Evolutionary conservation across 2,888 invertebrate genomes (phyloP).

Genomic region (Drosophila anceps): DNA sequence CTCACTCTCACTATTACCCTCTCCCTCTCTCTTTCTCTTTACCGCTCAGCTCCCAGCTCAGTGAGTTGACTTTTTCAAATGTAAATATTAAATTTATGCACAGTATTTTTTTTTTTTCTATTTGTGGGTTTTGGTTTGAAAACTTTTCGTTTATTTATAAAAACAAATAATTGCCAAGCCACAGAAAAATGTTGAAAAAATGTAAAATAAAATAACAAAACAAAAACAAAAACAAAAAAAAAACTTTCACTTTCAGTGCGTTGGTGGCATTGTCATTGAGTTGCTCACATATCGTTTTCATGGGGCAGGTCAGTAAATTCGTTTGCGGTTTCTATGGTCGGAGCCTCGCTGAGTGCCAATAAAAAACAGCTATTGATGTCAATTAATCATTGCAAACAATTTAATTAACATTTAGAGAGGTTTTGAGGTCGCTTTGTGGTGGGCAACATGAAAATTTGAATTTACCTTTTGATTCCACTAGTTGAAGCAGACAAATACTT

Average conservation of each 20-base stretch:
- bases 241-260: constrained; percentile 71
- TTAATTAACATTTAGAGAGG: constrained; percentile 23
- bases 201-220: constrained; percentile 5
- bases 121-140: constrained; percentile 21
- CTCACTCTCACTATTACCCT: constrained; percentile 14
- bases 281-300: constrained; percentile 18
- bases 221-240: constrained; percentile 47
- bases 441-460: background rate
- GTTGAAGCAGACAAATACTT: background rate
- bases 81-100: constrained; percentile 58
- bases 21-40: constrained; percentile 6
- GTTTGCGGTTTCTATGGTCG: constrained; percentile 21
- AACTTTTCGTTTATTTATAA: constrained; percentile 38
- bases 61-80: constrained; percentile 22
- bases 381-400: constrained; percentile 43
- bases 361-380: constrained; percentile 27
- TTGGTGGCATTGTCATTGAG: constrained; percentile 50
- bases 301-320: constrained; percentile 54
- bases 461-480: constrained; percentile 1
- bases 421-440: constrained; percentile 28
- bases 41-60: background rate
- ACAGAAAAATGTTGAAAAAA: background rate
- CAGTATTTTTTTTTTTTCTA: constrained; percentile 42
- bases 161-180: constrained; percentile 53
- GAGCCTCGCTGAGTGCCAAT: constrained; percentile 26